phyloP scores from a whole-genome alignment of 1,140 invertebrate genomes.

The Chrysomallon squamiferum region DNA sequence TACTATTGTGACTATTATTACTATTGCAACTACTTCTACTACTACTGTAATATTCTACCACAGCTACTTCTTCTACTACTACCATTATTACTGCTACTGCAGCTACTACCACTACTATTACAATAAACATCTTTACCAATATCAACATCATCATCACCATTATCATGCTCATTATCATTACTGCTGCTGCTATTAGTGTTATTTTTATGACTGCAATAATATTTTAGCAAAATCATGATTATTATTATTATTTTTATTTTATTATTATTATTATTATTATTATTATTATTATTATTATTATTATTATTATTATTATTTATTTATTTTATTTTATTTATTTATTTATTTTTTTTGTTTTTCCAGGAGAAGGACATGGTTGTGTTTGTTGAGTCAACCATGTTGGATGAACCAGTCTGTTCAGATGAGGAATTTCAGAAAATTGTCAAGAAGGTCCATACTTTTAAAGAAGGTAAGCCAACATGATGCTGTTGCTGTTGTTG shows the following conservation, averaged over 20 bases:
- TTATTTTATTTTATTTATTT: background rate
- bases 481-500: background rate
- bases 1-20: too few relatives aligned
- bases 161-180: too few relatives aligned
- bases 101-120: too few relatives aligned
- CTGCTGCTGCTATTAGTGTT: too few relatives aligned
- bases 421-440: conserved; percentile 74
- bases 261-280: conserved; percentile 1
- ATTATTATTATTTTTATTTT: background rate
- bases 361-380: conserved; percentile 80
- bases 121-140: too few relatives aligned
- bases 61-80: too few relatives aligned
- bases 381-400: conserved; percentile 87
- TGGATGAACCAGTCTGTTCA: conserved; percentile 81
- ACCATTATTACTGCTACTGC: too few relatives aligned
- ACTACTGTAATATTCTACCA: too few relatives aligned
- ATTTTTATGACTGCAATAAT: too few relatives aligned
- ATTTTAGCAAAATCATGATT: too few relatives aligned
- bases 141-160: too few relatives aligned
- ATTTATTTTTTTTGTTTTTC: conserved; percentile 10
- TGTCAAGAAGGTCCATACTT: conserved; percentile 86
- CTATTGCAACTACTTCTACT: too few relatives aligned
- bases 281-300: background rate
- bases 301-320: background rate
- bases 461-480: conserved; percentile 74